Percentiles rank a stretch among this genome's conserved stretches.
These are phyloP conservation scores for Poeciliopsis retropinna DNA, from an alignment of 2,113 vertebrate species.

Conservation along the genomic window DNA sequence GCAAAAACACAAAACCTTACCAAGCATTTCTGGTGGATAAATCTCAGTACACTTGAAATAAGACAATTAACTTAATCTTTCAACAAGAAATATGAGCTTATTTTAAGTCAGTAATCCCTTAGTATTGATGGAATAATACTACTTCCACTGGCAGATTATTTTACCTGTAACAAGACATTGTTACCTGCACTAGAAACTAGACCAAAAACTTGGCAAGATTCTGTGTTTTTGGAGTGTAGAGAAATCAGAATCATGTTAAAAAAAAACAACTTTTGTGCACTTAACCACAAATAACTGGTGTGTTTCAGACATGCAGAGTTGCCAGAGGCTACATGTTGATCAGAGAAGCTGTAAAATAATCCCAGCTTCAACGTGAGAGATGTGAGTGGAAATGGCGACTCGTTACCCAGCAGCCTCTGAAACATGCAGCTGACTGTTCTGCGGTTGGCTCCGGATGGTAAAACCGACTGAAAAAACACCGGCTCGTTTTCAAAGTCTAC, in stretches of 20 bases:
- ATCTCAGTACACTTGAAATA: too few relatives aligned
- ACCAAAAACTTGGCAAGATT: too few relatives aligned
- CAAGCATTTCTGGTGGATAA: too few relatives aligned
- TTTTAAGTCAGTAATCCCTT: too few relatives aligned
- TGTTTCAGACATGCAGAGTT: not conserved
- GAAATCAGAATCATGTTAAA: not conserved
- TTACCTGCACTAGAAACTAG: too few relatives aligned
- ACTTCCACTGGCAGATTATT: too few relatives aligned
- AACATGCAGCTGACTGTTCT: conserved; percentile 56
- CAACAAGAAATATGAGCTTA: too few relatives aligned
- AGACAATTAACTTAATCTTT: too few relatives aligned
- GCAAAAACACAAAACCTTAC: too few relatives aligned
- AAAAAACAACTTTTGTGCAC: not conserved
- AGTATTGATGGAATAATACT: too few relatives aligned
- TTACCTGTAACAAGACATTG: too few relatives aligned
- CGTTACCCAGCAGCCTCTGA: conserved; percentile 64
- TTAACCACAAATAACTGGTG: not conserved
- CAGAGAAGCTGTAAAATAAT: conserved; percentile 6
- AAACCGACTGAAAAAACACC: conserved; percentile 56
- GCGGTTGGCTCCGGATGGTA: conserved; percentile 49
- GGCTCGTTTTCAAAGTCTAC: not conserved
- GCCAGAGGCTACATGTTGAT: not conserved
- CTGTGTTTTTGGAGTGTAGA: too few relatives aligned
- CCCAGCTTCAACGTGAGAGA: conserved; percentile 11
- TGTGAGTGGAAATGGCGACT: not conserved